Conservation (phyloP, 2,113 vertebrate genomes). For the Xyliphius kryptos region DNA sequence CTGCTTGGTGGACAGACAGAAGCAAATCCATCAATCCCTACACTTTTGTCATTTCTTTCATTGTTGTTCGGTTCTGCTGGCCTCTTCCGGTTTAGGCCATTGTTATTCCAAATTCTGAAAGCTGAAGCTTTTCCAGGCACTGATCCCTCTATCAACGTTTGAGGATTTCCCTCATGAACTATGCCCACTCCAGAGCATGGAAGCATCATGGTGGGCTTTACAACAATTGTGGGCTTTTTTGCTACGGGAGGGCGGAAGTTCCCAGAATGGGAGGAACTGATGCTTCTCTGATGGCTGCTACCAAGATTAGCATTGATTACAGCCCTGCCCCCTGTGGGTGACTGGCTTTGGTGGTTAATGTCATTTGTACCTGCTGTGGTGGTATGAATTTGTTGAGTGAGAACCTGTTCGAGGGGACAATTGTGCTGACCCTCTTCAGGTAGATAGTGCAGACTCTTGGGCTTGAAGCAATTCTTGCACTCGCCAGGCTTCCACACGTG, state of each 20-base stretch:
- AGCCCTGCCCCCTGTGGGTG: constrained; percentile 36
- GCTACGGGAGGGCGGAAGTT: constrained; percentile 91
- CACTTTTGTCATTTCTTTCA: constrained; percentile 58
- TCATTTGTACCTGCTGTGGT: constrained; percentile 5
- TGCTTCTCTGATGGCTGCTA: constrained; percentile 64
- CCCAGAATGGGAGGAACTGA: constrained; percentile 59
- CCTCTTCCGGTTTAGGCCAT: constrained; percentile 71
- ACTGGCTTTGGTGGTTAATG: constrained; percentile 53
- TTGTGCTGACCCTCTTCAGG: constrained; percentile 65
- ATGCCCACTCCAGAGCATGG: constrained; percentile 57
- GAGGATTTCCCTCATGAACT: constrained; percentile 56
- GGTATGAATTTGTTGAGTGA: not conserved
- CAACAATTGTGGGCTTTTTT: constrained; percentile 96
- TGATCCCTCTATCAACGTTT: constrained; percentile 42
- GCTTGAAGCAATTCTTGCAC: constrained; percentile 99
- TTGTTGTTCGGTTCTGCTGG: constrained; percentile 76
- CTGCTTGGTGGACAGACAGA: constrained; percentile 56
- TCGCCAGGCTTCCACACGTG: constrained; percentile 99
- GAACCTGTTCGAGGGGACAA: constrained; percentile 50
- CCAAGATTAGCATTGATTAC: constrained; percentile 72
- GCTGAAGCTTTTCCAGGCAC: constrained; percentile 58
- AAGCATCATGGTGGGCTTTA: constrained; percentile 98
- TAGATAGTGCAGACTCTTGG: constrained; percentile 87
- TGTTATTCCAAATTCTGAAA: constrained; percentile 75
- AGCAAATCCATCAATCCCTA: constrained; percentile 71